phyloP scores from a whole-genome alignment of 1,140 invertebrate genomes.

The Cotesia typhae region DNA sequence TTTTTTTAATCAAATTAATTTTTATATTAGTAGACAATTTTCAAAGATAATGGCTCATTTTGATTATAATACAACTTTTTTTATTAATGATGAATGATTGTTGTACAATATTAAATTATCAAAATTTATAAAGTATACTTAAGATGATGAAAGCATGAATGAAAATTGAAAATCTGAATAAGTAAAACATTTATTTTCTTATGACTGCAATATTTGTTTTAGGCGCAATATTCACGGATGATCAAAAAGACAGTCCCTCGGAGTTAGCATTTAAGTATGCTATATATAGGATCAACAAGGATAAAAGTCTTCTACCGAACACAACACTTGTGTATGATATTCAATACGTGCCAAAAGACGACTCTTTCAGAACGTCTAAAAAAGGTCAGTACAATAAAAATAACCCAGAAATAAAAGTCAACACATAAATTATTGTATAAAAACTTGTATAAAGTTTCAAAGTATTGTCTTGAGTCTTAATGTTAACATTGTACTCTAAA shows the following conservation, averaged over 20 bases:
- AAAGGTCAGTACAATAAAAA: conserved; percentile 72
- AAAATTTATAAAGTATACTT: too few relatives aligned
- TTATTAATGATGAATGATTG: too few relatives aligned
- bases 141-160: too few relatives aligned
- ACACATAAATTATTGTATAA: not conserved
- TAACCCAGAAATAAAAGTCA: not conserved
- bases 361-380: conserved; percentile 90
- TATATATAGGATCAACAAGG: conserved; percentile 90
- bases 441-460: not conserved
- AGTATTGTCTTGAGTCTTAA: not conserved
- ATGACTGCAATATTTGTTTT: conserved; percentile 59
- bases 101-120: too few relatives aligned
- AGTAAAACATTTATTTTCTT: too few relatives aligned
- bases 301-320: conserved; percentile 81
- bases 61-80: too few relatives aligned
- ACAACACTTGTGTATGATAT: conserved; percentile 90
- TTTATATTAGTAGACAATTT: too few relatives aligned
- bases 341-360: conserved; percentile 85
- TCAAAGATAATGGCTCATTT: too few relatives aligned
- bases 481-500: too few relatives aligned
- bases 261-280: conserved; percentile 94
- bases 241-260: conserved; percentile 82
- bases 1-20: too few relatives aligned
- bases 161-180: not conserved
- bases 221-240: conserved; percentile 93